phyloP scores from a whole-genome alignment of 1,140 invertebrate species.

The Ectropis grisescens region DNA sequence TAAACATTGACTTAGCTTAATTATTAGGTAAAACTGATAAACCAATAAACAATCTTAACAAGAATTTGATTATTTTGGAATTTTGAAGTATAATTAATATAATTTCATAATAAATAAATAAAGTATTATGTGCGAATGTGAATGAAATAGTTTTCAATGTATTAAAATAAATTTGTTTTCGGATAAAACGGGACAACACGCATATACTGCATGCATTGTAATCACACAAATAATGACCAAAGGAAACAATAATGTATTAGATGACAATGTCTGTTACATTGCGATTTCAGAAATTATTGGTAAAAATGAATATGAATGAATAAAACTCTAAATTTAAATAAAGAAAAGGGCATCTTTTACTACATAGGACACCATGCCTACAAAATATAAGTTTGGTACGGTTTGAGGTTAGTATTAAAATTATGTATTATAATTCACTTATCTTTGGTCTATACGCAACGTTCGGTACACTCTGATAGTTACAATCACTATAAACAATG shows the following conservation, averaged over 20 bases:
- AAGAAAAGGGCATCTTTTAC: no score
- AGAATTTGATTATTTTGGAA: slow-evolving; percentile 13
- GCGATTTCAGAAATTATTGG: no score
- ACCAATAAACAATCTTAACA: slow-evolving; percentile 22
- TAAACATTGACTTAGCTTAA: slow-evolving; percentile 69
- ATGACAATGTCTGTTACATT: no score
- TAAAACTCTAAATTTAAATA: no score
- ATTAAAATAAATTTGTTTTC: no score
- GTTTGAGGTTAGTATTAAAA: slow-evolving; percentile 63
- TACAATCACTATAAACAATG: slow-evolving; percentile 59
- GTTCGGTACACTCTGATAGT: slow-evolving; percentile 52
- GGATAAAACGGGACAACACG: no score
- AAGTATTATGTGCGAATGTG: no score
- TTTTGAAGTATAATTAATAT: slow-evolving; percentile 1
- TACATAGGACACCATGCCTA: slow-evolving; percentile 19
- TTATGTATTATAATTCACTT: slow-evolving; percentile 55
- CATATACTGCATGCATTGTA: no score
- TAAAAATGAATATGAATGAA: no score
- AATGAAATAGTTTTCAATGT: no score
- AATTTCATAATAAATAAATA: slow-evolving; percentile 3
- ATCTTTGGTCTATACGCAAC: slow-evolving; percentile 64
- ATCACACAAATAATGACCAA: no score
- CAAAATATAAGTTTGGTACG: slow-evolving; percentile 62
- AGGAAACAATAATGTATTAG: no score
- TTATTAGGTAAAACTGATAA: slow-evolving; percentile 50